Base-by-base conservation (phyloP, 2,797 vertebrate species). In the Acipenser ruthenus region DNA sequence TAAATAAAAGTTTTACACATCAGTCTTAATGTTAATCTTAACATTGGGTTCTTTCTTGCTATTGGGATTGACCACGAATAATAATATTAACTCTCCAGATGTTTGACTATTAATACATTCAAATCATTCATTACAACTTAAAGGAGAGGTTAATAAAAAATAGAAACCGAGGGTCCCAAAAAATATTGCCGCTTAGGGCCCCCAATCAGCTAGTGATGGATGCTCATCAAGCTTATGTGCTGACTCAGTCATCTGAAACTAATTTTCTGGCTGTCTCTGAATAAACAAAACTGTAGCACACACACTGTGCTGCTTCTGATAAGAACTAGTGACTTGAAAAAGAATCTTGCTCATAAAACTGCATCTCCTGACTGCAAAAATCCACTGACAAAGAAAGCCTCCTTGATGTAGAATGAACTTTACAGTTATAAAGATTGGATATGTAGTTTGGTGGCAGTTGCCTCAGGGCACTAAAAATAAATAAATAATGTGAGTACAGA, bases 301-400 rank as follows among this genome's bases (percentile, higher is more conserved):
- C 83, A 80, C 84, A 84, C 81, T 86, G 82, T 86, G 83, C 83
- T 81, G 83, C 79, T 77, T 71, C 84, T 77, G 82, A 89, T 87
- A 89, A 88, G 86, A 86, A 83, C 83, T 80, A 86, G 86, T 85
- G 83, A 87, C 85, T 88, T 74, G 82, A 82, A 87, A 83, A 84
- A 80, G 72, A 85, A 86, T 84, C 80, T 90, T 88, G 86, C 87
- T 84, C 79, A 87, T 83, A 88, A 85, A 48, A 63, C 84, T 86
- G 86, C 87, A 88, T 89, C 84, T 86, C 86, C 77, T 80, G 83
- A 89, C 86, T 86, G 82, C 82, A 85, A 86, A 88, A 89, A 89
- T 83, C 81, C 84, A 82, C 82, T 79, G 78, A 83, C 78, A 85
- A 85, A 85, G 81, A 75, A 70, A 66, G 66, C 79, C 79, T 81